Conservation (phyloP, 2,888 invertebrate species). For the Germaria angustata region DNA sequence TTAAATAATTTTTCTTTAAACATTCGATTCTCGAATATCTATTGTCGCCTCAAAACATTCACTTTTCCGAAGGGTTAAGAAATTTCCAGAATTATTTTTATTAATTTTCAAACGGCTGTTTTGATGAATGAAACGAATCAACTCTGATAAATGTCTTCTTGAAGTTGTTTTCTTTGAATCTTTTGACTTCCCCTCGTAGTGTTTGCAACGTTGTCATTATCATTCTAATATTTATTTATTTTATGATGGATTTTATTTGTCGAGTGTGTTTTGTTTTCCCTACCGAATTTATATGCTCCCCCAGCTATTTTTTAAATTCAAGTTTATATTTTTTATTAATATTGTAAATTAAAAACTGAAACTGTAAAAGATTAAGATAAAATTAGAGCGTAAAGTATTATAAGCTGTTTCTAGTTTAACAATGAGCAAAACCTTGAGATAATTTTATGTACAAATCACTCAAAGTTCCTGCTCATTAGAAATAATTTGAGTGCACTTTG, state of each 20-base stretch:
- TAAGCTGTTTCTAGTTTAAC: neutral
- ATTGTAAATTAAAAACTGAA: constrained; percentile 41
- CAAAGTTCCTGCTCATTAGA: too few relatives aligned
- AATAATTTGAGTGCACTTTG: too few relatives aligned
- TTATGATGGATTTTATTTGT: constrained; percentile 34
- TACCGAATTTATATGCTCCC: constrained; percentile 12
- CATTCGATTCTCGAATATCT: too few relatives aligned
- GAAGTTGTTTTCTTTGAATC: too few relatives aligned
- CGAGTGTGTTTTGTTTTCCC: neutral
- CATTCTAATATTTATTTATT: constrained; percentile 21
- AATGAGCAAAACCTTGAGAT: too few relatives aligned
- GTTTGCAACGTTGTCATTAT: neutral
- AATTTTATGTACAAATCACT: too few relatives aligned
- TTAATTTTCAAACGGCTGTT: too few relatives aligned
- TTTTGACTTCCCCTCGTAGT: neutral
- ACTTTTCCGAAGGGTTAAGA: too few relatives aligned
- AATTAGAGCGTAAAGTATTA: neutral
- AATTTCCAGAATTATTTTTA: too few relatives aligned
- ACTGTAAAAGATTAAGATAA: constrained; percentile 25
- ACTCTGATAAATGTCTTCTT: neutral
- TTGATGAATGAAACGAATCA: too few relatives aligned
- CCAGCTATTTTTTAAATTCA: neutral
- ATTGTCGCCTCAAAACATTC: too few relatives aligned
- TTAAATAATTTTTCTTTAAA: too few relatives aligned
- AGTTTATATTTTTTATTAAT: constrained; percentile 21